phyloP scores from a whole-genome alignment of 2,888 invertebrate species.

The Melieria crassipennis region DNA sequence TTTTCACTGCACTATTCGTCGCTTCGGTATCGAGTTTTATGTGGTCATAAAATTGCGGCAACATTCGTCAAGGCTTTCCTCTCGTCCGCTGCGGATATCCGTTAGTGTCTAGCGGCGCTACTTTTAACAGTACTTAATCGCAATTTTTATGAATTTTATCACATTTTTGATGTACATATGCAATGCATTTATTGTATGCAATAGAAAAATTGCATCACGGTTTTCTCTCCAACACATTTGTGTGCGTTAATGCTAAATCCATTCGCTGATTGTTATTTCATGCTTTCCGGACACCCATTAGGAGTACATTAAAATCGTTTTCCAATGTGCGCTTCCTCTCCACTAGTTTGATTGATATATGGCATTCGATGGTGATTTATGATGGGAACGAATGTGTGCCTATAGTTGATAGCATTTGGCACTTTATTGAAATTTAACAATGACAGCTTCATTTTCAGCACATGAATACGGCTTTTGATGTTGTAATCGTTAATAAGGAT shows the following conservation, averaged over 20 bases:
- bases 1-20: not conserved
- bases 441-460: constrained; percentile 16
- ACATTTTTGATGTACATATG: constrained; percentile 39
- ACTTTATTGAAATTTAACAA: not conserved
- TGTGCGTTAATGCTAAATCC: constrained; percentile 22
- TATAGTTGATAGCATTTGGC: constrained; percentile 24
- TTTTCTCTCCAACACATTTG: not conserved
- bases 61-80: constrained; percentile 26
- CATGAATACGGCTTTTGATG: too few relatives aligned
- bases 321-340: not conserved
- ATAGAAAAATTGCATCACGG: too few relatives aligned
- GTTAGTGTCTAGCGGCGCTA: not conserved
- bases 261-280: constrained; percentile 21
- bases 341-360: constrained; percentile 20
- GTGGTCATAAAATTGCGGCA: constrained; percentile 38
- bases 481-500: too few relatives aligned
- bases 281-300: not conserved
- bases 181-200: not conserved
- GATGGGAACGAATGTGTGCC: constrained; percentile 25
- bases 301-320: constrained; percentile 2
- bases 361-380: constrained; percentile 18
- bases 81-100: not conserved
- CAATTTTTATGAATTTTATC: constrained; percentile 39
- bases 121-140: constrained; percentile 13
- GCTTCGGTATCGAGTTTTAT: constrained; percentile 37